phyloP scores from a whole-genome alignment of 2,797 vertebrate genomes.

The Pogoniulus pusillus region DNA sequence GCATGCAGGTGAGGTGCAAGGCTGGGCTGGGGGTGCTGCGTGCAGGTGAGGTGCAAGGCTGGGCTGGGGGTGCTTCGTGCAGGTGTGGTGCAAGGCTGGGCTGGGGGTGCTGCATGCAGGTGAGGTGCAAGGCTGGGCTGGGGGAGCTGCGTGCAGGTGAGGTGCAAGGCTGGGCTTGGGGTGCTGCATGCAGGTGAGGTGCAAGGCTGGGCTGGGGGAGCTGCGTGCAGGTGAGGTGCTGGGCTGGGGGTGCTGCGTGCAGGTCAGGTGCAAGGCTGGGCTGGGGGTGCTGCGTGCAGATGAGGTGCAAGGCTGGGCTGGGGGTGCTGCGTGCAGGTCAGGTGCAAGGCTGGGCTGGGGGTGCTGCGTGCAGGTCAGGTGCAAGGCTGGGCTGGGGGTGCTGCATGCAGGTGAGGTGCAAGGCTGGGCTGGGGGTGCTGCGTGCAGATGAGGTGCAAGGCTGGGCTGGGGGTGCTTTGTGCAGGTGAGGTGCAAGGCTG shows the following conservation, averaged over 20 bases:
- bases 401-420: neutral
- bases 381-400: neutral
- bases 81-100: neutral
- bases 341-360: neutral
- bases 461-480: neutral
- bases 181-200: no score
- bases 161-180: no score
- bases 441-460: neutral
- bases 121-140: no score
- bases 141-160: no score
- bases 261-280: neutral
- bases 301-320: neutral
- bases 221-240: no score
- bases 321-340: neutral
- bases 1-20: neutral
- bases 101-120: neutral
- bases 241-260: neutral
- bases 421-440: neutral
- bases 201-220: neutral
- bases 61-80: neutral
- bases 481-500: neutral
- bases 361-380: fast-evolving
- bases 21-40: neutral
- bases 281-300: neutral
- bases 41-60: neutral